Evolutionary conservation across 2,113 vertebrate genomes (phyloP), one percentile per base, ranked within the genome.

Genomic region (Hydrolagus affinis): DNA sequence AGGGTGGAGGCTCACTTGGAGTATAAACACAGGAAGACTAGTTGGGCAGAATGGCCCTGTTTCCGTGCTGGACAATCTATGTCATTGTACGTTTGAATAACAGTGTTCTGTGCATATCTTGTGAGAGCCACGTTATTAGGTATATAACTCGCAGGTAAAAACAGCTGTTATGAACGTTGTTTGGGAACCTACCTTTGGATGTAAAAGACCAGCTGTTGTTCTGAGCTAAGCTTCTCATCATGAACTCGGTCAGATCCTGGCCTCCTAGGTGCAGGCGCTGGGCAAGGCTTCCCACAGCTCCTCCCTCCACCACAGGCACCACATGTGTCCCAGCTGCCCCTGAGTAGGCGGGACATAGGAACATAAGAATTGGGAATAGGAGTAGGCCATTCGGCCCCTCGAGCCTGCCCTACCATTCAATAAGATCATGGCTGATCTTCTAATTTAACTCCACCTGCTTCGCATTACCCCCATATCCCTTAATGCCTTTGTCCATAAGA

Each of bases 131-230:
- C 56, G 30, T 80, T n/a, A n/a, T 64, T n/a, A n/a, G 77, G 60
- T 83, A 17, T n/a, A n/a, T n/a, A n/a, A n/a, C n/a, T n/a, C n/a
- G n/a, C n/a, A n/a, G n/a, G n/a, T n/a, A n/a, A n/a, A n/a, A n/a
- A n/a, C n/a, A n/a, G n/a, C n/a, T 19, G 60, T 66, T 66, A 30
- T 44, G 72, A 44, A 74, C 11, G 21, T 74, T 83, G n/a, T n/a
- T n/a, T n/a, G n/a, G n/a, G n/a, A n/a, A n/a, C n/a, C n/a, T n/a
- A 83, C 60, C 77, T 66, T 83, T 66, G 15, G 77, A 83, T 7
- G 60, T 83, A 60, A 83, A 83, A 8, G 77, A 83, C 77, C 77
- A 83, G 60, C 77, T 83, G 19, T 83, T 83, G 25, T 83, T 83
- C 30, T 83, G 59, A 83, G 77, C 60, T 17, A 83, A 15, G 8